A percentile compares a stretch with the other conserved stretches of the same genome.
These are phyloP conservation scores for Lophotis ruficrista DNA, from an alignment of 2,113 vertebrate genomes.

Conservation along the genomic window DNA sequence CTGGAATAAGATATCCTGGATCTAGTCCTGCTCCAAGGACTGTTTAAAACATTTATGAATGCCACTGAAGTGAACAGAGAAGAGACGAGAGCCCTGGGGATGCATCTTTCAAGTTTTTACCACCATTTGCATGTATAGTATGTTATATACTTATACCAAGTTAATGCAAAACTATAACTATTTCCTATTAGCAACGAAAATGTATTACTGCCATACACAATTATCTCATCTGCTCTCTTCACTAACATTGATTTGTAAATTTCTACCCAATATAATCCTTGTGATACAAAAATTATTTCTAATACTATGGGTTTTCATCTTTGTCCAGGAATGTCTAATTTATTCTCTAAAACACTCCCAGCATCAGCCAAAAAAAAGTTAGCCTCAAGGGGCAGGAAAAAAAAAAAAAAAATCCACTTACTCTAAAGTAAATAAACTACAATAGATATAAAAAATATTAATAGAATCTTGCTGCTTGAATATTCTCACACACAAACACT, in stretches of 20 bases:
- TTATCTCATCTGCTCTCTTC: background rate
- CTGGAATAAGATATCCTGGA: background rate
- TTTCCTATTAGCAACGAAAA: background rate
- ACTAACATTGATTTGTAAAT: background rate
- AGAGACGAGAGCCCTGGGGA: background rate
- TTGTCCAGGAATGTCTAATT: background rate
- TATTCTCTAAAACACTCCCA: background rate
- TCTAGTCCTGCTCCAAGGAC: background rate
- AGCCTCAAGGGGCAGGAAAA: background rate
- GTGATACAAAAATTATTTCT: background rate
- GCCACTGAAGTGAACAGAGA: background rate
- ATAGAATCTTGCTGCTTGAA: background rate
- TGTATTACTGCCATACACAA: background rate
- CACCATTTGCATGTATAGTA: accelerated
- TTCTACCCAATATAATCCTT: background rate
- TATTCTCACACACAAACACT: background rate
- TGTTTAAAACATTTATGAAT: background rate
- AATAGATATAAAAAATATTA: background rate
- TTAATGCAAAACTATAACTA: background rate
- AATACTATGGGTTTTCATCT: background rate
- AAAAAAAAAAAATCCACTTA: background rate
- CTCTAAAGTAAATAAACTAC: background rate
- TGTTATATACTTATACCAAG: background rate
- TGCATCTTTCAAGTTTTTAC: background rate
- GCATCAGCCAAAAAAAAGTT: background rate